Base-by-base conservation (phyloP, 2,113 vertebrate genomes). In the Rhinolophus sinicus region DNA sequence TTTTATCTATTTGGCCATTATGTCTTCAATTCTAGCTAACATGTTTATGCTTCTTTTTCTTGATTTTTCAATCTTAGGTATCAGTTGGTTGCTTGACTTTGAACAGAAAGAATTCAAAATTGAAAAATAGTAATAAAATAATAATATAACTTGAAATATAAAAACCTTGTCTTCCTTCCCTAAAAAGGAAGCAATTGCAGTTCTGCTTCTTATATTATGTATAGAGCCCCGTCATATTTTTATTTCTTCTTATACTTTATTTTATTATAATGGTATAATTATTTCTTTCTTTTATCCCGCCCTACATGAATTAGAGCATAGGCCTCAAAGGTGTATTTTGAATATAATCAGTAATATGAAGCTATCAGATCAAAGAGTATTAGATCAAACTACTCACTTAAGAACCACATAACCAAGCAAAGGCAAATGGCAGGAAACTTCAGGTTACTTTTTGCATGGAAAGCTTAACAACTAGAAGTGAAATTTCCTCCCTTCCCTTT, bases 301-400 rank as follows among this genome's bases (percentile, higher is more conserved):
- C 47, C 54, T 8, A 90, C 5, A 22, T 87, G 1, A 92, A 88
- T 83, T 85, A 77, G 11, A 58, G 1, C 10, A 24, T 35, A 62
- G 2, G 33, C 2, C 33, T 93, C 89, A 54, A 3, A 84, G 4
- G 13, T 94, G 1, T 84, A 2, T 96, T 90, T 69, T 81, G 92
- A 95, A 50, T 85, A 73, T 92, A 95, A 89, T 72, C 16, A 92
- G 62, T 97, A 96, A 84, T 67, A 93, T 21, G 9, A 97, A 96
- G 8, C 16, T 4, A 73, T 92, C 2, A 86, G 26, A 88, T 91
- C 40, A 96, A 86, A 94, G 72, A 93, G 8, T 1, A 24, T 96
- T 70, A 78, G 24, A 96, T 52, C 88, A 97, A 97, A 26, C 30
- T 38, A 85, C 3, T 0, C 5, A 96, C 3, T 92, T 90, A 88